Conservation (phyloP, 2,797 vertebrate genomes). For the Ara ararauna region DNA sequence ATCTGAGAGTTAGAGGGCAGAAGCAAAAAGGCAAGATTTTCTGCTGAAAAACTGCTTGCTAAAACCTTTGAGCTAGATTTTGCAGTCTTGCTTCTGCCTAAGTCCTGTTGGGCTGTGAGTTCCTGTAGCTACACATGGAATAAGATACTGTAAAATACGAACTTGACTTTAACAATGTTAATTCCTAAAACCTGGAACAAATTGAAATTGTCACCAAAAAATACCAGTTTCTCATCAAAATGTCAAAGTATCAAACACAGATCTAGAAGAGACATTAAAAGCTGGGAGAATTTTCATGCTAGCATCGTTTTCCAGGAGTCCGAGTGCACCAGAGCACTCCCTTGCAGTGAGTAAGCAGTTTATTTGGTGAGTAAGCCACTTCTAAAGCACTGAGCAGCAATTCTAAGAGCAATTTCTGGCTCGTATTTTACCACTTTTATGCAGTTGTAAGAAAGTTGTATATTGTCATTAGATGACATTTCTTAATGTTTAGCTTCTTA, state of each 20-base stretch:
- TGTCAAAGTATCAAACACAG: not conserved
- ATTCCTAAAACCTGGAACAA: not conserved
- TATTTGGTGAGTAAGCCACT: not conserved
- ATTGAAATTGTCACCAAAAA: not conserved
- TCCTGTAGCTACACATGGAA: not conserved
- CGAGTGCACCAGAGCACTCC: not conserved
- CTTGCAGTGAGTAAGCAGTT: slow-evolving; percentile 26
- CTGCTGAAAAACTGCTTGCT: not conserved
- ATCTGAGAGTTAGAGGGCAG: not conserved
- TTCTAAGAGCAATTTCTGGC: not conserved
- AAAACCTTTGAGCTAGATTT: not conserved
- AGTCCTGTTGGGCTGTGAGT: not conserved
- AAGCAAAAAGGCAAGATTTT: not conserved
- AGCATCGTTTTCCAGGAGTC: not conserved
- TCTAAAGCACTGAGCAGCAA: not conserved
- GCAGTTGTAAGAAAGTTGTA: not conserved
- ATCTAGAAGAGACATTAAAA: not conserved
- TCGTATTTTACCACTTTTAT: not conserved
- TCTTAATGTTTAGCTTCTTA: not conserved
- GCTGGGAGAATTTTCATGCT: not conserved
- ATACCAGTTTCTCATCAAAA: not conserved
- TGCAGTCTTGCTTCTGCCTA: not conserved
- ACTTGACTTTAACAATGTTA: not conserved
- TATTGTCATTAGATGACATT: not conserved
- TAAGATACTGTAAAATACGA: not conserved